A percentile compares a stretch with the other conserved stretches of the same genome.
phyloP scores from a whole-genome alignment of 2,113 vertebrate genomes.

The Capra hircus region DNA sequence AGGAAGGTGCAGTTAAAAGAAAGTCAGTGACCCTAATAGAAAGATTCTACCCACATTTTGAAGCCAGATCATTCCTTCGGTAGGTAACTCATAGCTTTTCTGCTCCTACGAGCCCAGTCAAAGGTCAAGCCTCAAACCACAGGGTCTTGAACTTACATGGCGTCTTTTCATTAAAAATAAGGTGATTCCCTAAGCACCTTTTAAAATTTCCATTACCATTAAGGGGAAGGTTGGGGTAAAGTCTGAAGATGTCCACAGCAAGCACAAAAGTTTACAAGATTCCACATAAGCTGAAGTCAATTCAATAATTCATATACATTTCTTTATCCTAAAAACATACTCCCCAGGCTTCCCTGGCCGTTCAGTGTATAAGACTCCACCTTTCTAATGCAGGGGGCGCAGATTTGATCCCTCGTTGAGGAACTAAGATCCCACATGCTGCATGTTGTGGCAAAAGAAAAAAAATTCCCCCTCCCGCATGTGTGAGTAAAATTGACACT shows the following conservation, averaged over 20 bases:
- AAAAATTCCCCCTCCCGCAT: not conserved
- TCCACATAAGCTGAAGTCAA: not conserved
- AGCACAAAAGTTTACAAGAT: slow-evolving; percentile 12
- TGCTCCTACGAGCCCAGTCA: not conserved
- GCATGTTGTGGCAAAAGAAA: not conserved
- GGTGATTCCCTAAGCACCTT: not conserved
- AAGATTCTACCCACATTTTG: not conserved
- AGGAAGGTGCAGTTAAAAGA: slow-evolving; percentile 35
- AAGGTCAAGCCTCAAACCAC: not conserved
- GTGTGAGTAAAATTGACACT: not conserved
- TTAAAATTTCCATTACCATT: not conserved
- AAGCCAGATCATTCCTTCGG: not conserved
- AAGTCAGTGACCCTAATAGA: not conserved
- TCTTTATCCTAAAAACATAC: not conserved
- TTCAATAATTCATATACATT: not conserved
- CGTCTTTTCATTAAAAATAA: not conserved
- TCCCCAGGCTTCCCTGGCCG: not conserved
- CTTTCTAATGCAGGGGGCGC: not conserved
- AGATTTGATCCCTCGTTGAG: not conserved
- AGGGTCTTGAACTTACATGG: not conserved
- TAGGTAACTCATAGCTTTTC: not conserved
- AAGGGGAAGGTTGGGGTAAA: not conserved
- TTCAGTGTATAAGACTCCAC: not conserved
- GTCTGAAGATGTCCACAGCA: not conserved
- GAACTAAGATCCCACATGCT: not conserved